phyloP scores from a whole-genome alignment of 2,113 vertebrate genomes.

The Felis chaus region DNA sequence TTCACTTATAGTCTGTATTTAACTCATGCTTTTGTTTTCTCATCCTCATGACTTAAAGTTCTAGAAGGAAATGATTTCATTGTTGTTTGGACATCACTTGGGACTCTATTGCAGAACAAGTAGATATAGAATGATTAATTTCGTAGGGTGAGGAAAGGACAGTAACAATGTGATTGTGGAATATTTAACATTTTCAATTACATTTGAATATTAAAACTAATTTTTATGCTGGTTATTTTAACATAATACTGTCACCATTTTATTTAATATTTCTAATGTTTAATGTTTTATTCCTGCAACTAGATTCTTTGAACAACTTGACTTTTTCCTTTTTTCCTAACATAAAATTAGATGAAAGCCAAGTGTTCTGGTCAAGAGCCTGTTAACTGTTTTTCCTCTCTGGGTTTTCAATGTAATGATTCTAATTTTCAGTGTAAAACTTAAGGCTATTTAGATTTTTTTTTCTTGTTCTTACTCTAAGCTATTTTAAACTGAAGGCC shows the following conservation, averaged over 20 bases:
- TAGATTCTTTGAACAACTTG: fast-evolving
- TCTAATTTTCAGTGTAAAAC: slow-evolving; percentile 15
- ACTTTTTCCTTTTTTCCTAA: not conserved
- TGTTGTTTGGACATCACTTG: not conserved
- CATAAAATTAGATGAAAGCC: not conserved
- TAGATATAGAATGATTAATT: not conserved
- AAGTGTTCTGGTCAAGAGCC: not conserved
- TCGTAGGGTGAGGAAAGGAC: not conserved
- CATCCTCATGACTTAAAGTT: not conserved
- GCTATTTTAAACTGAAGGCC: not conserved
- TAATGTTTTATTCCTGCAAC: not conserved
- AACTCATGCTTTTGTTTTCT: not conserved
- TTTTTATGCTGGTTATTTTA: not conserved
- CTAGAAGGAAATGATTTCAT: not conserved
- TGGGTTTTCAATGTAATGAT: not conserved
- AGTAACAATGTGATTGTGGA: not conserved
- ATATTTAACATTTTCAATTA: not conserved
- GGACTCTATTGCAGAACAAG: not conserved
- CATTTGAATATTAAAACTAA: not conserved
- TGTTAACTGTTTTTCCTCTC: not conserved
- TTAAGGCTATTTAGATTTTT: not conserved
- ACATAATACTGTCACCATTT: not conserved
- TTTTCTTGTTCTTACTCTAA: not conserved
- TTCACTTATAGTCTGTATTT: not conserved
- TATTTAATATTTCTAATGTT: not conserved